Evolutionary conservation across 2,888 invertebrate genomes (phyloP).

Genomic region (Lepetodrilus schrolli): DNA sequence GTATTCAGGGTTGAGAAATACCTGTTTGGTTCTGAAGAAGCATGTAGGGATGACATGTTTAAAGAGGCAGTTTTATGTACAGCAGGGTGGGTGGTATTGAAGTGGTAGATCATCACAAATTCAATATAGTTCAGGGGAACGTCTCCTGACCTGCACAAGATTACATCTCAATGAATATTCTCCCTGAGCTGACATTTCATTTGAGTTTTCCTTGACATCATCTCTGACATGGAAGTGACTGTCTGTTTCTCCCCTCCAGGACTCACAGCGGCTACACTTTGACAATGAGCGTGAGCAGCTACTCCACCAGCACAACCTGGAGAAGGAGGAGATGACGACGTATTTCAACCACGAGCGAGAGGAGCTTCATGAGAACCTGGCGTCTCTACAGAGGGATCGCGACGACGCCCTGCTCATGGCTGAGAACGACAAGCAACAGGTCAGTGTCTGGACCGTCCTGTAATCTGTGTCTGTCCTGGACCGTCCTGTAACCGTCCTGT

Average conservation of each 20-base stretch:
- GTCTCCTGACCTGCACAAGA: no score
- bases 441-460: constrained; percentile 77
- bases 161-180: neutral
- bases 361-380: constrained; percentile 85
- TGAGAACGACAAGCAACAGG: constrained; percentile 96
- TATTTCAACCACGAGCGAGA: constrained; percentile 86
- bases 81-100: no score
- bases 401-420: constrained; percentile 92
- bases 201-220: neutral
- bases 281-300: constrained; percentile 71
- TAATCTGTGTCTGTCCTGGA: no score
- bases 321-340: constrained; percentile 66
- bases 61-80: no score
- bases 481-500: no score
- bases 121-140: no score
- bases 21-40: no score
- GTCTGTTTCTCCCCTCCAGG: constrained; percentile 58
- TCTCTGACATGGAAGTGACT: neutral
- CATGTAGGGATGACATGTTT: no score
- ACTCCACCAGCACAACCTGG: constrained; percentile 66
- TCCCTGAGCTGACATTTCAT: neutral
- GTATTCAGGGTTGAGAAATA: no score
- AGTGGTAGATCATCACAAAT: no score
- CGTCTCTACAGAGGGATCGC: constrained; percentile 90
- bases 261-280: constrained; percentile 70